These are phyloP conservation scores for Physella acuta DNA, from an alignment of 1,140 invertebrate species.

Conservation along the genomic window DNA sequence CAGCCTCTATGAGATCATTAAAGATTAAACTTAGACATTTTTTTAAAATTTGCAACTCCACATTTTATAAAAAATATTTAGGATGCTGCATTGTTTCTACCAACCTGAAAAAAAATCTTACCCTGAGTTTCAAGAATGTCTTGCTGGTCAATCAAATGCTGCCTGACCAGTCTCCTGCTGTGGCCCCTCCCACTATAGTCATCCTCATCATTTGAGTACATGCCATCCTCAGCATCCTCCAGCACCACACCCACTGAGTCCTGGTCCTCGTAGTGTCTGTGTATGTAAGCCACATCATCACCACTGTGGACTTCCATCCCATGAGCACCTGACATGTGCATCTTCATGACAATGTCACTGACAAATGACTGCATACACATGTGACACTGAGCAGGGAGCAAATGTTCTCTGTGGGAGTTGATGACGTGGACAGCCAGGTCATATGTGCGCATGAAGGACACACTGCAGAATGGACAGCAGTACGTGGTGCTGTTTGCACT, in stretches of 20 bases:
- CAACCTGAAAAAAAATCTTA: background rate
- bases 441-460: conserved; percentile 18
- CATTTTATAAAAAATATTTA: too few species aligned
- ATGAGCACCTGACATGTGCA: conserved; percentile 23
- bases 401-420: conserved; percentile 10
- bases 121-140: conserved; percentile 20
- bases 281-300: background rate
- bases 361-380: conserved; percentile 24
- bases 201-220: conserved; percentile 2
- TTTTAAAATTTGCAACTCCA: too few species aligned
- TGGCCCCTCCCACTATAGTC: background rate
- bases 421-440: conserved; percentile 23
- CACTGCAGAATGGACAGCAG: conserved; percentile 25
- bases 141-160: conserved; percentile 1
- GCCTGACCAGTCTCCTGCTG: background rate
- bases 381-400: conserved; percentile 16
- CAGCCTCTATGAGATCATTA: conserved; percentile 13
- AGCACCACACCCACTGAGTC: conserved; percentile 7
- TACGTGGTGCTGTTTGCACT: conserved; percentile 7
- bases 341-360: conserved; percentile 11
- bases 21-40: too few species aligned
- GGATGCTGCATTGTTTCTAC: too few species aligned
- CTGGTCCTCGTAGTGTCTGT: background rate
- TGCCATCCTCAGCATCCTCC: conserved; percentile 2
- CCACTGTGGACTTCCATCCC: background rate